Conservation (phyloP, 2,797 vertebrate genomes). For the Girardinus metallicus region DNA sequence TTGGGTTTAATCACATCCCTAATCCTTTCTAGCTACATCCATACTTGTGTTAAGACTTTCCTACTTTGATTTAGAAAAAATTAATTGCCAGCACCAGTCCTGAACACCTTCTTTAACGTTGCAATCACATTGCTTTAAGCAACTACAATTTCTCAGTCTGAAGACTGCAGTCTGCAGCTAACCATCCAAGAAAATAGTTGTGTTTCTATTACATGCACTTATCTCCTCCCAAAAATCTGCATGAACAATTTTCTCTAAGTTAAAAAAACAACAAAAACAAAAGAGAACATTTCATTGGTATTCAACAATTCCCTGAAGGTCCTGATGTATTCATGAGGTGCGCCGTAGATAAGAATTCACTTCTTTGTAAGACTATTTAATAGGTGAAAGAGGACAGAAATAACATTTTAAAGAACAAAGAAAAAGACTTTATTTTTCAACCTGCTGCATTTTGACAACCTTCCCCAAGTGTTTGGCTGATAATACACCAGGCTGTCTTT, state of each 20-base stretch:
- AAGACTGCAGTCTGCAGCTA: slow-evolving; percentile 40
- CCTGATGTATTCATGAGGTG: slow-evolving; percentile 63
- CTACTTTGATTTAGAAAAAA: background rate
- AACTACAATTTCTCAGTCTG: slow-evolving; percentile 22
- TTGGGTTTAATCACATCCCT: background rate
- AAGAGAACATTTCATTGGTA: slow-evolving; percentile 60
- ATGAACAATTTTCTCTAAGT: slow-evolving; percentile 54
- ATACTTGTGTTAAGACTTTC: background rate
- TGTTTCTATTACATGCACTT: slow-evolving; percentile 55
- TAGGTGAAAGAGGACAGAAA: slow-evolving; percentile 54
- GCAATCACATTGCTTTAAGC: slow-evolving; percentile 31
- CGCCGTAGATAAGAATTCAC: slow-evolving; percentile 63
- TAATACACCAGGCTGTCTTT: background rate
- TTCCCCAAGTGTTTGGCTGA: background rate
- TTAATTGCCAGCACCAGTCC: background rate
- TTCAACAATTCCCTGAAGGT: slow-evolving; percentile 48
- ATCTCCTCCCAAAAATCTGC: slow-evolving; percentile 57
- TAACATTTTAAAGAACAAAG: slow-evolving; percentile 74
- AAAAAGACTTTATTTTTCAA: slow-evolving; percentile 51
- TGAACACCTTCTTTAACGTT: slow-evolving; percentile 14
- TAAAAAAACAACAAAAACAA: slow-evolving; percentile 1
- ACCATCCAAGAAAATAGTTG: slow-evolving; percentile 54
- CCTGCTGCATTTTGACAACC: background rate
- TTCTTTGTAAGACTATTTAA: slow-evolving; percentile 63
- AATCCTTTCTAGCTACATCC: background rate